A percentile compares a stretch with the other conserved stretches of the same genome.
phyloP scores from a whole-genome alignment of 2,888 invertebrate species.

The Lathronympha strigana region DNA sequence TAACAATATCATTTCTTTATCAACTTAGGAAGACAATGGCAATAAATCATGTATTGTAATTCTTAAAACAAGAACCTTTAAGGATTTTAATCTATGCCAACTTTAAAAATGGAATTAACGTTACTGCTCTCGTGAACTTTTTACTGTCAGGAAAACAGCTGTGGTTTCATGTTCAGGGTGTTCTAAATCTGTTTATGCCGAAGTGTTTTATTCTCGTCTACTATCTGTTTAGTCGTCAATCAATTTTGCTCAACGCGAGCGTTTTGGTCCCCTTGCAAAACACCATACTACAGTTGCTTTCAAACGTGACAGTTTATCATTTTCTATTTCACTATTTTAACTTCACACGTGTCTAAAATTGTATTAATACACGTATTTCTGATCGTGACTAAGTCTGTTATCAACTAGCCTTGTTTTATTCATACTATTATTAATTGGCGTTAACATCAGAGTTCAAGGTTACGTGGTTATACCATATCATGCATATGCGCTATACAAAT shows the following conservation, averaged over 20 bases:
- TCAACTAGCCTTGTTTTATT: constrained; percentile 20
- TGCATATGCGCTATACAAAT: too few relatives aligned
- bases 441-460: constrained; percentile 20
- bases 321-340: not conserved
- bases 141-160: not conserved
- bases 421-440: constrained; percentile 11
- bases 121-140: not conserved
- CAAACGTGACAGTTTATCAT: not conserved
- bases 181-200: not conserved
- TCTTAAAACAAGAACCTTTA: too few relatives aligned
- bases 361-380: not conserved
- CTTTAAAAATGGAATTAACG: too few relatives aligned
- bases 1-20: constrained; percentile 14
- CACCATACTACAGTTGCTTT: not conserved
- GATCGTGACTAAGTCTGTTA: constrained; percentile 13
- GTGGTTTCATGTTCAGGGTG: not conserved
- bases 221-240: not conserved
- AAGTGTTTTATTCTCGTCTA: not conserved
- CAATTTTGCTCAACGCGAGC: not conserved
- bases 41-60: too few relatives aligned
- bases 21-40: constrained; percentile 3
- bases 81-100: too few relatives aligned
- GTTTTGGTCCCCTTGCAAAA: not conserved
- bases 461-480: not conserved
- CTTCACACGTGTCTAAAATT: not conserved